Evolutionary conservation across 2,797 vertebrate genomes (phyloP).

Genomic region (Halcyon chelicuti): DNA sequence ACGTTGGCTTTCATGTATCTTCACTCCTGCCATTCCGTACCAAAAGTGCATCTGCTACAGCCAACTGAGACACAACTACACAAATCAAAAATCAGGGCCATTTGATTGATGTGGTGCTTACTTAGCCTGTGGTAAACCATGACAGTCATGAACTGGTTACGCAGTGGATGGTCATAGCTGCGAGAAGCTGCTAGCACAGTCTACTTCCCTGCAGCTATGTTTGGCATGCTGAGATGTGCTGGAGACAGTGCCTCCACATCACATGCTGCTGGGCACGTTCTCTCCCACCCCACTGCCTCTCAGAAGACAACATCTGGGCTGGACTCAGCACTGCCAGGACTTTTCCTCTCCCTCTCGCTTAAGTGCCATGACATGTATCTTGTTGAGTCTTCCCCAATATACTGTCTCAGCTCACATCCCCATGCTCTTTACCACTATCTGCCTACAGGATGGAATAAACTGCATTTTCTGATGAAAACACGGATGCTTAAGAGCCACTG

Average conservation of each 20-base stretch:
- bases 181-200: neutral
- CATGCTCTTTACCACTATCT: neutral
- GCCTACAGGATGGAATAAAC: neutral
- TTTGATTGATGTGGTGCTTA: neutral
- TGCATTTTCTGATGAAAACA: neutral
- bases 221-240: neutral
- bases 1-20: neutral
- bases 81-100: neutral
- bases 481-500: neutral
- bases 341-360: neutral
- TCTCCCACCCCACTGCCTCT: neutral
- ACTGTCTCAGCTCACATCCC: neutral
- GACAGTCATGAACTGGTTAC: neutral
- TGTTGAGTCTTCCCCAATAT: neutral
- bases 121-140: neutral
- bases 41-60: neutral
- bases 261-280: accelerated
- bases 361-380: neutral
- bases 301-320: neutral
- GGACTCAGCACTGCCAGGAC: neutral
- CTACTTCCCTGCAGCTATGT: accelerated
- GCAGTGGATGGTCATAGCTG: neutral
- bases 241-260: accelerated
- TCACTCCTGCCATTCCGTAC: neutral
- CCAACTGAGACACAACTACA: neutral